A percentile compares a stretch with the other conserved stretches of the same genome.
Conservation (phyloP, 2,113 vertebrate species). For the Falco punctatus region DNA sequence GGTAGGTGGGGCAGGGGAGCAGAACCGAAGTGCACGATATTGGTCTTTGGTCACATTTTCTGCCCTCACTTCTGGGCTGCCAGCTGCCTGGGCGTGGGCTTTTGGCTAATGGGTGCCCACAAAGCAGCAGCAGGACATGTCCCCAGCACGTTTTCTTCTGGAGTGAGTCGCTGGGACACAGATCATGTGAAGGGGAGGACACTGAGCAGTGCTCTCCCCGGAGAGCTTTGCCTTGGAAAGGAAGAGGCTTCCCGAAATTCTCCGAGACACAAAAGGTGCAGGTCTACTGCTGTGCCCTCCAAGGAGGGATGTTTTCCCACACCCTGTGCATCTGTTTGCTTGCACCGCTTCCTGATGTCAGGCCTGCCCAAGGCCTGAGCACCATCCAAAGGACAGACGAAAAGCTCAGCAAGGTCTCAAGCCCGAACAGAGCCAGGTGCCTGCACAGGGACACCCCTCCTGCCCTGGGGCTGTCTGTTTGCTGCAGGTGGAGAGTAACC, state of each 20-base stretch:
- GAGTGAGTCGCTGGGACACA: background rate
- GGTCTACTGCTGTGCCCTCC: background rate
- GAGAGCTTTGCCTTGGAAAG: background rate
- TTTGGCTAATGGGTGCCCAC: background rate
- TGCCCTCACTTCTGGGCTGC: background rate
- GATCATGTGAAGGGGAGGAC: background rate
- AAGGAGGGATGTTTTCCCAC: background rate
- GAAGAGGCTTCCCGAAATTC: background rate
- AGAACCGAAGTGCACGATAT: background rate
- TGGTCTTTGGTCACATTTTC: background rate
- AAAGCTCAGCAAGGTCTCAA: background rate
- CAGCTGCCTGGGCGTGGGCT: background rate
- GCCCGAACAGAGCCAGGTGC: fast-evolving
- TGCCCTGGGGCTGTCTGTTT: fast-evolving
- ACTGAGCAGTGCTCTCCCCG: background rate
- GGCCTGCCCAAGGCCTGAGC: background rate
- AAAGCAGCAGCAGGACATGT: fast-evolving
- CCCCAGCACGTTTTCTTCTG: background rate
- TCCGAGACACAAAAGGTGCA: background rate
- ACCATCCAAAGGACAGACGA: background rate
- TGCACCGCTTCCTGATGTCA: background rate
- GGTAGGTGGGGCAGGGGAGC: background rate
- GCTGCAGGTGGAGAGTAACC: background rate
- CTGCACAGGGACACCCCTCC: fast-evolving
- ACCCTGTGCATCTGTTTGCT: background rate